Base-by-base conservation (phyloP, 2,797 vertebrate genomes). In the Liasis olivaceus region DNA sequence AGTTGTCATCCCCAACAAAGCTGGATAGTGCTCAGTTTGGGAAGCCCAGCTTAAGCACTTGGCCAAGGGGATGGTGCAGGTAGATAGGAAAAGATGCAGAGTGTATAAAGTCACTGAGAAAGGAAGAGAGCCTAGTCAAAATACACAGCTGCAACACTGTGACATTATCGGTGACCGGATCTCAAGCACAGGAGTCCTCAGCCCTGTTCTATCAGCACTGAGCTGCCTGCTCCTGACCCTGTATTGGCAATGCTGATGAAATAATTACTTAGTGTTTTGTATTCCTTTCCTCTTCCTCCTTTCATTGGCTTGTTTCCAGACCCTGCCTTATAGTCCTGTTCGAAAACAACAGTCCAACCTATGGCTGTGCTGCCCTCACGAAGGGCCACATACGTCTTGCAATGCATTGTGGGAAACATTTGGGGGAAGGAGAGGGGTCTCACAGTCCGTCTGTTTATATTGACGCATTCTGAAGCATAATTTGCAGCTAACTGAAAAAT, bases 231-330 rank as follows among this genome's bases (percentile, higher is more conserved):
- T 96, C 95, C 96, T 91, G 4, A 95, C 96, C 97, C 95, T 97
- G 97, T 94, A 95, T 97, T 97, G 96, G 95, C 97, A 97, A 97
- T 97, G 97, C 97, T 97, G 96, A 97, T 96, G 96, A 96, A 96
- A 96, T 93, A 96, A 95, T 94, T 96, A 97, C 91, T 95, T 93
- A 97, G 95, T 96, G 95, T 96, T 97, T 96, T 85, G 97, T 96
- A 97, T 97, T 93, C 95, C 96, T 97, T 92, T 97, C 94, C 96
- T 95, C 96, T 95, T 95, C 94, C 95, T 97, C 97, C 97, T 97
- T 93, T 98, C 98, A 98, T 99, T 95, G 96, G 98, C 99, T 99
- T 99, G 98, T 98, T 97, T 97, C 98, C 97, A 98, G 96, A 95
- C 97, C 97, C 96, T 95, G 96, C 98, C 97, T 97, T 98, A 97